Evolutionary conservation across 23 tunicate species (phyloP).

Genomic region (Halocynthia roretzi): DNA sequence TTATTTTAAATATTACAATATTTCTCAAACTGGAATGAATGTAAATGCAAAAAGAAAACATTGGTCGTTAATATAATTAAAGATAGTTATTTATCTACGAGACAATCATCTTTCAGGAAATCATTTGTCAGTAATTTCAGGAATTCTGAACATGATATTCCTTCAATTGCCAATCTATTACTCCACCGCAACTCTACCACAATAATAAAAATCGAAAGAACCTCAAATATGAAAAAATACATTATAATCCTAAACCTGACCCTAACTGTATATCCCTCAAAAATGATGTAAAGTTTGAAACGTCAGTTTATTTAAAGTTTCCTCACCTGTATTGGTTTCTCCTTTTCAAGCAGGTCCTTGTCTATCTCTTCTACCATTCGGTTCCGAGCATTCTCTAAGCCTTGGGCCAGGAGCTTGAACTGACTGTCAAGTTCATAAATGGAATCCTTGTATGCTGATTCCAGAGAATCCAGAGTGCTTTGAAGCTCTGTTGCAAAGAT

Average conservation of each 20-base stretch:
- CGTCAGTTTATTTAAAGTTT: not conserved
- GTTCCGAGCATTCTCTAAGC: conserved; percentile 2
- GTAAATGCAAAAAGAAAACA: no score
- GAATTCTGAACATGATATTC: not conserved
- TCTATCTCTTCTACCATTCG: conserved; percentile 21
- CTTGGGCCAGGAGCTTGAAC: conserved; percentile 10
- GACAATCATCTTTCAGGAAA: no score
- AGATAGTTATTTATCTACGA: no score
- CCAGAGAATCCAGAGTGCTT: not conserved
- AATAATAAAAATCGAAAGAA: not conserved
- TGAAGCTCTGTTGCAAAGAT: not conserved
- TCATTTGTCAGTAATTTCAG: no score
- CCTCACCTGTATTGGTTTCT: not conserved
- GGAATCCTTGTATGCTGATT: conserved; percentile 9
- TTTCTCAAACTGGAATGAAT: no score
- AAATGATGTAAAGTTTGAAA: not conserved
- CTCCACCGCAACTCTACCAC: no score
- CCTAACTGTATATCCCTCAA: no score
- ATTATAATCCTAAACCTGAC: not conserved
- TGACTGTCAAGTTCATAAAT: conserved; percentile 11
- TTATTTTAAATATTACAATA: no score
- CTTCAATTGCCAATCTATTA: not conserved
- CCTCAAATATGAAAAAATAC: not conserved
- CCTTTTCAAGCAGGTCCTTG: conserved; percentile 16
- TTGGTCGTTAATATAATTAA: no score